Base-by-base conservation (phyloP, 2,888 invertebrate species). In the Myopa testacea region DNA sequence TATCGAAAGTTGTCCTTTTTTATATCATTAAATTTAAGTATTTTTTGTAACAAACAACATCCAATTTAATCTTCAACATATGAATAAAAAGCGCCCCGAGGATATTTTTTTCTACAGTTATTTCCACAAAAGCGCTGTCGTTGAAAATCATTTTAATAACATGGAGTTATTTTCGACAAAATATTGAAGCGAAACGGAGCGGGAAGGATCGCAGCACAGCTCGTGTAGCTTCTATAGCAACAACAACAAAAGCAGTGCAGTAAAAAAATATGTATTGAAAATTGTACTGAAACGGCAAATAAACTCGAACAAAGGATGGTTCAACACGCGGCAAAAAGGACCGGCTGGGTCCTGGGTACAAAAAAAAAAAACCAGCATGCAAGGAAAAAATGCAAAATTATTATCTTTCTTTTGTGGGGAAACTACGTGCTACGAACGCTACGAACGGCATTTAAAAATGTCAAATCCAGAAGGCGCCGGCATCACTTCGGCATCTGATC, bases 71-170 rank as follows among this genome's bases (percentile, higher is more conserved):
- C 55, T 12, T 55, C 55, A 16, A 5, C 55, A n/a, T n/a, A 55
- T 55, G 55, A 55, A 55, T n/a, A n/a, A 38, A 58, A 71, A 26
- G 71, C 55, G 55, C 70, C 70, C 19, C 16, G 52, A 71, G 70
- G 58, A 52, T 55, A 5, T 16, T 52, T 55, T 26, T 55, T 55
- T 55, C 52, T 55, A 14, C 45, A 8, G 50, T 74, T 75, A 40
- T 69, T 68, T 38, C 75, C 52, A 75, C 58, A 75, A 55, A 58
- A 68, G 40, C 75, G 26, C 52, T 75, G 65, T 69, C 60, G 26
- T 50, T 60, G 60, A 75, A 75, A 60, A 60, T 75, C 52, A 75
- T 75, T 75, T 75, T 69, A 75, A 75, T 75, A 75, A 40, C 58
- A 16, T 58, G n/a, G 50, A 68, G 68, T 26, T 69, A 75, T 75